Base-by-base conservation (phyloP, 2,113 vertebrate species). In the Pelvicachromis taeniatus region DNA sequence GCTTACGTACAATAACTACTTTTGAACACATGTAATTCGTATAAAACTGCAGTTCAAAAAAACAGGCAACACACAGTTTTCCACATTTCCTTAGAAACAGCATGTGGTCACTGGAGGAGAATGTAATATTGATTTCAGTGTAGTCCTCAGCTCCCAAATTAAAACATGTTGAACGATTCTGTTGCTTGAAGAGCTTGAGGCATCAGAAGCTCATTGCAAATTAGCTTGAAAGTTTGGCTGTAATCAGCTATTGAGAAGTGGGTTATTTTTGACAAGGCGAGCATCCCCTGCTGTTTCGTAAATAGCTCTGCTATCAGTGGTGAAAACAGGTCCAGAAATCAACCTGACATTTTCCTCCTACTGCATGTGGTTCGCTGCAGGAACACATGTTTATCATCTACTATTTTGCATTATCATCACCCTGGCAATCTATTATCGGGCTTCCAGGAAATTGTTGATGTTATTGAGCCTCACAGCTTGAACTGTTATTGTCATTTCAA, bases 251-350 rank as follows among this genome's bases (percentile, higher is more conserved):
- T 82, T 63, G 56, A 83, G 54, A 68, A 29, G 19, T 40, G 45
- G 50, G 53, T 89, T 81, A 65, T 84, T 92, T 87, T 19, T 84
- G 81, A 82, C 53, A 26, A 65, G 83, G 45, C 78, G 29, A 91
- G 52, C 61, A 21, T 14, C n/a, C 17, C 82, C 78, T 73, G 78
- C 73, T 55, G 59, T 40, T 82, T 61, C 0, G 6, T 21, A 68
- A 88, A 89, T 79, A 68, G 68, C 48, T 87, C 58, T 19, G 19
- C 56, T 26, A 54, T 78, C 55, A 12, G 19, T 45, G 31, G 8
- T 77, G 35, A 78, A 84, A 79, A 42, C 31, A 56, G 54, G 45
- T 77, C 59, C 56, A 38, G 52, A 88, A 88, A 88, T 85, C 83
- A 86, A 65, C 35, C 56, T 85, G 80, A 56, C 65, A 26, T 79